Evolutionary conservation across 1,140 invertebrate species (phyloP), one percentile per base, ranked within the genome.

Genomic region (Drosophila ananassae): DNA sequence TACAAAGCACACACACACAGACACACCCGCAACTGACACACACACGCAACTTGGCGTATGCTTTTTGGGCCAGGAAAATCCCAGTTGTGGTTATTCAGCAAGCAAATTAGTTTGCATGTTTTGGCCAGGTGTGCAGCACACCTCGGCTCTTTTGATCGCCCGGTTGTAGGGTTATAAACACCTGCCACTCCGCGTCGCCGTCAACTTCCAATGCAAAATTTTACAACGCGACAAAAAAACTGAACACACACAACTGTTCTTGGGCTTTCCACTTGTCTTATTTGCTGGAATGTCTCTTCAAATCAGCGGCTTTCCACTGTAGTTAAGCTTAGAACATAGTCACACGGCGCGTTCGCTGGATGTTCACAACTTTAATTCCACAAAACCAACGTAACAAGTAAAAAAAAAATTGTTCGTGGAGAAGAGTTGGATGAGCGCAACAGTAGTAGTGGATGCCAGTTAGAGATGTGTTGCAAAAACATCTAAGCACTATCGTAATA

Each of bases 371-470:
- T 71, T 69, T 62, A 69, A 71, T 47, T 52, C 64, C 67, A 71
- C 67, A 69, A 71, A 69, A 69, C 69, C 67, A 69, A 71, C 67
- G 67, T 71, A 69, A 71, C 67, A 71, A 71, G 67, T 69, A 44
- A 69, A 71, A 69, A 69, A 82, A 66, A 82, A 82, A 82, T 74
- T 64, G 79, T 80, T 82, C 79, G 76, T 75, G 48, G 63, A 83
- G 64, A 71, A 69, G 57, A 79, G 79, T 75, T 83, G 80, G 77
- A 85, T 81, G 82, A 87, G 82, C 68, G 81, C 82, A 85, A 87
- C 77, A 87, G 74, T 81, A 77, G 64, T 85, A 75, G 82, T 62
- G 34, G 34, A 37, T 81, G 68, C 60, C 74, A 87, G 82, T 60
- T 77, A 87, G 82, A 76, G 34, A 10, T 12, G 34, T 12, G 34